Evolutionary conservation across 1,140 invertebrate species (phyloP).

Genomic region (Conus betulinus): DNA sequence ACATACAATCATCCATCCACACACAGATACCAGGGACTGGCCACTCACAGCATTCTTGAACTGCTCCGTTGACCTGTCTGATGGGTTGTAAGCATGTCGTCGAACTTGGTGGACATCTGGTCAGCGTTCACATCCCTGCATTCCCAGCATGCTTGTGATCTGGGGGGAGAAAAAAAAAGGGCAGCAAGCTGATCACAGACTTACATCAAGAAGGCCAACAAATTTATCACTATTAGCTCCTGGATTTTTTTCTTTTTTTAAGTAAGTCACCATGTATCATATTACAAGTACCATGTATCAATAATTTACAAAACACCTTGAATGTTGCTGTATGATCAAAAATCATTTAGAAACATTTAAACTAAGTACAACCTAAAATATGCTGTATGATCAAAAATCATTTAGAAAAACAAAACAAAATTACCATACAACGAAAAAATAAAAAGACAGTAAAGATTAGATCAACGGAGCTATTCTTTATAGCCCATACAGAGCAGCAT

Average conservation of each 20-base stretch:
- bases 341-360: too few relatives aligned
- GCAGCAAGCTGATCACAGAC: not conserved
- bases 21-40: too few relatives aligned
- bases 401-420: too few relatives aligned
- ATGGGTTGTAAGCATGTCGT: constrained; percentile 95
- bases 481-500: too few relatives aligned
- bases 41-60: constrained; percentile 92
- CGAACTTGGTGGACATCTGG: constrained; percentile 93
- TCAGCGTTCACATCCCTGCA: constrained; percentile 94
- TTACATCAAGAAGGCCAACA: not conserved
- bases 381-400: too few relatives aligned
- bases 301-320: too few relatives aligned
- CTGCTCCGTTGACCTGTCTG: constrained; percentile 96
- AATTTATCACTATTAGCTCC: not conserved
- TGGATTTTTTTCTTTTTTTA: not conserved
- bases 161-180: constrained; percentile 67
- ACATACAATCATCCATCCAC: too few relatives aligned
- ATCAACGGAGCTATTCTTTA: not conserved
- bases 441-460: not conserved
- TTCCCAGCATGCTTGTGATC: constrained; percentile 89
- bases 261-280: not conserved
- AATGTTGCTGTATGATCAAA: too few relatives aligned
- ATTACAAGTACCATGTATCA: not conserved
- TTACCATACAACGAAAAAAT: not conserved
- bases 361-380: too few relatives aligned